Evolutionary conservation across 2,113 vertebrate species (phyloP).

Genomic region (Amphiprion percula): DNA sequence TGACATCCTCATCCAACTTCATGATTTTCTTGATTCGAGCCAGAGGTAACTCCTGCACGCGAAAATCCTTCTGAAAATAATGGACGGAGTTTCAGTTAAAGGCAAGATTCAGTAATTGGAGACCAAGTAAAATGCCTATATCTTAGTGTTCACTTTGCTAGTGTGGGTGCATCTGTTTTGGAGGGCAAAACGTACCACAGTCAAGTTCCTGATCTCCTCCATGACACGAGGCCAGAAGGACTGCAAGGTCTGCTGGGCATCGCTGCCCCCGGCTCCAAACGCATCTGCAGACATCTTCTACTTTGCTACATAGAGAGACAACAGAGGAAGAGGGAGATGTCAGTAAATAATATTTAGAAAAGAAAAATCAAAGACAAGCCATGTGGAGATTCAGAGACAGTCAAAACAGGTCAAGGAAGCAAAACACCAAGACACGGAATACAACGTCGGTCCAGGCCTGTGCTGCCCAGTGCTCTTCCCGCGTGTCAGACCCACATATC

Average conservation of each 20-base stretch:
- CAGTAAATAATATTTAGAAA: conserved; percentile 2
- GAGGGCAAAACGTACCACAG: conserved; percentile 86
- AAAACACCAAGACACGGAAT: not conserved
- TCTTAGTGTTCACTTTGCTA: not conserved
- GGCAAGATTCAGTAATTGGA: not conserved
- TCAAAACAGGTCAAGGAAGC: conserved; percentile 12
- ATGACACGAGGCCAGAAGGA: conserved; percentile 99
- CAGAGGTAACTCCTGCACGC: conserved; percentile 96
- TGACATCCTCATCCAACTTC: conserved; percentile 99
- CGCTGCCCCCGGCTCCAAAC: conserved; percentile 90
- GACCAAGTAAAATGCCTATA: not conserved
- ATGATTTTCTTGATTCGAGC: conserved; percentile 99
- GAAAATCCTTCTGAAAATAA: conserved; percentile 95
- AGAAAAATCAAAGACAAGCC: not conserved
- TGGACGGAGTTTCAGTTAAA: conserved; percentile 26
- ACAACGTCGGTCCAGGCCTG: conserved; percentile 15
- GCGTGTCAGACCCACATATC: conserved; percentile 53
- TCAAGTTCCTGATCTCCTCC: conserved; percentile 98
- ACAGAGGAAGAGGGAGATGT: not conserved
- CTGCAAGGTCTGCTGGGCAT: conserved; percentile 97
- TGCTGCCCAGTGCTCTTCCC: conserved; percentile 27
- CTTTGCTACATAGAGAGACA: conserved; percentile 69
- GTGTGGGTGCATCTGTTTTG: conserved; percentile 35
- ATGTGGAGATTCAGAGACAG: conserved; percentile 7
- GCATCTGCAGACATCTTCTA: conserved; percentile 93